These are phyloP conservation scores for Cheilosia grossa DNA, from an alignment of 2,888 invertebrate species.

Conservation along the genomic window DNA sequence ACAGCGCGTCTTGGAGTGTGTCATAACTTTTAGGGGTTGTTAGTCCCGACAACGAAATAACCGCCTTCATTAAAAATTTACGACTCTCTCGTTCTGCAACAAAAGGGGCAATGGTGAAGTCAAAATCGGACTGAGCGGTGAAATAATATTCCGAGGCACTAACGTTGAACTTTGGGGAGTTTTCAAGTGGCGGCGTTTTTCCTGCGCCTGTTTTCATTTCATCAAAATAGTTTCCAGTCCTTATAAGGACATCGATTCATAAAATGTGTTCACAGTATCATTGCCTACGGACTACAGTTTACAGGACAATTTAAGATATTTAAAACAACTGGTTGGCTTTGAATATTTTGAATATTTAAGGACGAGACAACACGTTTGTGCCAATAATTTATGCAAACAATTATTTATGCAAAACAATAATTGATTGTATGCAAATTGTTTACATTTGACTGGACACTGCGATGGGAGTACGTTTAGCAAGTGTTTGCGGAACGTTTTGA, in stretches of 20 bases:
- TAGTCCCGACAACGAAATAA: constrained; percentile 23
- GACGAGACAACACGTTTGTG: background rate
- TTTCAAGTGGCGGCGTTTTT: no score
- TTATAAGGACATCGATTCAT: background rate
- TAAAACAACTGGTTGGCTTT: background rate
- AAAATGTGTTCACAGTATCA: background rate
- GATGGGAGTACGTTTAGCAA: background rate
- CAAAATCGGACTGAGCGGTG: background rate
- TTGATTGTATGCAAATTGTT: constrained; percentile 28
- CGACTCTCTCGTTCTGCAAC: constrained; percentile 5
- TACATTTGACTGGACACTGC: background rate
- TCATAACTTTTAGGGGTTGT: constrained; percentile 32
- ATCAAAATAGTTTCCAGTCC: background rate
- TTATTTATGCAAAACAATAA: constrained; percentile 32
- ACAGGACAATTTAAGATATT: constrained; percentile 23
- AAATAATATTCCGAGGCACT: background rate
- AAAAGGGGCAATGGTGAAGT: background rate
- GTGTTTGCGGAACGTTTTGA: background rate
- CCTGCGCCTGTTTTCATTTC: no score
- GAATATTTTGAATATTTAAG: constrained; percentile 1
- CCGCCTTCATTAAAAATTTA: constrained; percentile 47
- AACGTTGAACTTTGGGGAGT: background rate
- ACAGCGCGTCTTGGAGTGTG: constrained; percentile 21
- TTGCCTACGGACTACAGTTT: constrained; percentile 16
- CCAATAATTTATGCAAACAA: constrained; percentile 17